Conservation (phyloP, 37 sponge, comb jelly and placozoan species). For the Crambe crambe region DNA sequence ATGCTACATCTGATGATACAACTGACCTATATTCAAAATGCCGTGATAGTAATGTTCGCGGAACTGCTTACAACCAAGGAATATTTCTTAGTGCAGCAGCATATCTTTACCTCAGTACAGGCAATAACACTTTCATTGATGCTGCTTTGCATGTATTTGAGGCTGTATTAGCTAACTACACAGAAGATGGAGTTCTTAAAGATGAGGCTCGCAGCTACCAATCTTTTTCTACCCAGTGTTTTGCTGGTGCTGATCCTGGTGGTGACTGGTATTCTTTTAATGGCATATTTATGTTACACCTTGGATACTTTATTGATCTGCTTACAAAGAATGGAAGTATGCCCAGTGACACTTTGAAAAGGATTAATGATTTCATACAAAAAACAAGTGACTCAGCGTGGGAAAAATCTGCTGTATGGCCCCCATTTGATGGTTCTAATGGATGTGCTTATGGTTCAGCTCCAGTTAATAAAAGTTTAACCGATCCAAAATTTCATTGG, state of each 20-base stretch:
- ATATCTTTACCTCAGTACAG: conserved; percentile 27
- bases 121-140: conserved; percentile 26
- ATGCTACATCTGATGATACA: conserved; percentile 2
- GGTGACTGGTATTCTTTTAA: conserved; percentile 57
- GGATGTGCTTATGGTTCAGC: neutral
- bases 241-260: conserved; percentile 28
- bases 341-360: conserved; percentile 7
- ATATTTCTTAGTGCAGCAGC: conserved; percentile 45
- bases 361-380: conserved; percentile 7
- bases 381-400: conserved; percentile 44
- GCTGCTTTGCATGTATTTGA: conserved; percentile 34
- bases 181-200: conserved; percentile 29
- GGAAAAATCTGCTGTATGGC: conserved; percentile 31
- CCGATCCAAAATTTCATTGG: conserved; percentile 45
- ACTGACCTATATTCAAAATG: neutral
- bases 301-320: conserved; percentile 40
- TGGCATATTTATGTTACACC: conserved; percentile 53
- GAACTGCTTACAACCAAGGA: conserved; percentile 39
- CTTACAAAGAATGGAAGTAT: conserved; percentile 5
- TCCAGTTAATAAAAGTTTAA: neutral
- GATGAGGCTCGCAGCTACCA: conserved; percentile 44
- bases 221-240: neutral
- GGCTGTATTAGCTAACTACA: conserved; percentile 41
- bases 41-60: neutral
- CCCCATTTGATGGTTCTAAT: conserved; percentile 22